Conservation (phyloP, 2,113 vertebrate species). For the Pycnonotus jocosus region DNA sequence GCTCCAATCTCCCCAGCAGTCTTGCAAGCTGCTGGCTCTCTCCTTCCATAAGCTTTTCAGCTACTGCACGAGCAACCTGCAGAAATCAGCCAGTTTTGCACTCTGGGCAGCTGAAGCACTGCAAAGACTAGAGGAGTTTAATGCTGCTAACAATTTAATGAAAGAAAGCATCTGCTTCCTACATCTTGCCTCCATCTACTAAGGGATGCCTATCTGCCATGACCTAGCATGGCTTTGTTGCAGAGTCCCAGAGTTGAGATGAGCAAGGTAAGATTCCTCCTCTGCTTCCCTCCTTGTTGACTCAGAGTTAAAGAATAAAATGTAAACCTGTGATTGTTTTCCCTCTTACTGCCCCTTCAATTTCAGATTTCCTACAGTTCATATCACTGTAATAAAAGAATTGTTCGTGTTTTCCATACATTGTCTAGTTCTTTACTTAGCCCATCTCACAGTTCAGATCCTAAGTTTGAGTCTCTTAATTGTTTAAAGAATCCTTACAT, state of each 20-base stretch:
- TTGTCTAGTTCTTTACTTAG: not conserved
- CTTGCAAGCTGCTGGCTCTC: constrained; percentile 27
- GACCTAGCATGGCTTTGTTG: not conserved
- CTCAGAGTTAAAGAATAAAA: not conserved
- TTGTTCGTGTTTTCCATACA: not conserved
- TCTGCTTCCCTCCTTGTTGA: not conserved
- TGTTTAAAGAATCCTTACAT: not conserved
- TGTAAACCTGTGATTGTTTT: not conserved
- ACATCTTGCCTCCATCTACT: rapidly evolving
- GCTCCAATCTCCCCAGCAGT: constrained; percentile 53
- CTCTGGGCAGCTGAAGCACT: not conserved
- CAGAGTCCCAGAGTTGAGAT: not conserved
- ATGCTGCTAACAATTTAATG: not conserved
- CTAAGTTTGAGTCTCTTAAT: not conserved
- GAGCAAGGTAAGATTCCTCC: not conserved
- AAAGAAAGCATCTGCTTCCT: not conserved
- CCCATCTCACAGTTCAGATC: not conserved
- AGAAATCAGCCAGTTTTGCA: not conserved
- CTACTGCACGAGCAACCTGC: constrained; percentile 60
- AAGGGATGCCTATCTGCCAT: not conserved
- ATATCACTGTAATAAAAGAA: not conserved
- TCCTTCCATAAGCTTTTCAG: constrained; percentile 53
- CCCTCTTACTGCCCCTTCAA: not conserved
- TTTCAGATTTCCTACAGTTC: not conserved
- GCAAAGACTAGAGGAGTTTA: not conserved